phyloP scores from a whole-genome alignment of 2,113 vertebrate genomes.

The Cheilinus undulatus region DNA sequence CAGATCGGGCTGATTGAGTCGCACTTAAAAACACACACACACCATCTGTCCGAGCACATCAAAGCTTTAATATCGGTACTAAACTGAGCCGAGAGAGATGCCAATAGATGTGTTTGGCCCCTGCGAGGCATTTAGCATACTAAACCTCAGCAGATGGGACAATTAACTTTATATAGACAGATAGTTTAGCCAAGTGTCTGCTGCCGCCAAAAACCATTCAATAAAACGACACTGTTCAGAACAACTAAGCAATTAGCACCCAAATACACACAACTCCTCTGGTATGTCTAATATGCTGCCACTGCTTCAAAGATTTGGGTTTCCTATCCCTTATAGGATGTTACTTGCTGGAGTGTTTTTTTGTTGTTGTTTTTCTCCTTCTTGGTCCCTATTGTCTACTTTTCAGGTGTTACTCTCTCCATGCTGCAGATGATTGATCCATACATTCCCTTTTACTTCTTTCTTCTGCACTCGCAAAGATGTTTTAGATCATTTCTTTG shows the following conservation, averaged over 20 bases:
- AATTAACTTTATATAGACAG: constrained; percentile 30
- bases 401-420: too few species aligned
- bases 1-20: constrained; percentile 28
- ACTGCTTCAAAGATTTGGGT: too few species aligned
- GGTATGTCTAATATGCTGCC: too few species aligned
- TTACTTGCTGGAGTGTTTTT: too few species aligned
- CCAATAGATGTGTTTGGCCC: constrained; percentile 19
- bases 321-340: too few species aligned
- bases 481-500: too few species aligned
- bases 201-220: not conserved
- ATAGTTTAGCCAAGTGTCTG: constrained; percentile 22
- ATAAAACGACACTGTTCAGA: not conserved
- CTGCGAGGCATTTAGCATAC: constrained; percentile 27
- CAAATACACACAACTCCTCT: not conserved
- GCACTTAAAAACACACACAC: constrained; percentile 10
- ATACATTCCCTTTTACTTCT: too few species aligned
- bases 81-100: constrained; percentile 10
- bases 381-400: too few species aligned
- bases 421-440: too few species aligned
- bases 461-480: too few species aligned
- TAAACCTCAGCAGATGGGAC: constrained; percentile 52
- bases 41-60: constrained; percentile 26
- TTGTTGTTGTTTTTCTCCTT: too few species aligned
- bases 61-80: constrained; percentile 26
- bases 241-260: not conserved